Conservation (phyloP, 1,140 invertebrate species). For the Lethrus apterus region DNA sequence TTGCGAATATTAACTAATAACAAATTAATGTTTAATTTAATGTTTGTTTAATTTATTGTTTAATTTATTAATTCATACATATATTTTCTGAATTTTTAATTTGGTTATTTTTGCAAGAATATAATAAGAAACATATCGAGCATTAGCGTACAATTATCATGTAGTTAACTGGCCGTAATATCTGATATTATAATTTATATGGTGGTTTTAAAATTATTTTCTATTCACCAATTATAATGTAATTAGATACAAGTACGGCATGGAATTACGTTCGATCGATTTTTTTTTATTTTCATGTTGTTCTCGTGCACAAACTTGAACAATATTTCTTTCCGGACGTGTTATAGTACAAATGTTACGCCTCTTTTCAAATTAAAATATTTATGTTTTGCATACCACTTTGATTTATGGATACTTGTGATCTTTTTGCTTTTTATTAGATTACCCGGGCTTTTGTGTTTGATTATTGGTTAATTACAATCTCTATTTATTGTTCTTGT, state of each 20-base stretch:
- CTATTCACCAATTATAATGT: constrained; percentile 14
- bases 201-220: constrained; percentile 1
- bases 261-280: constrained; percentile 3
- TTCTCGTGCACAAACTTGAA: constrained; percentile 17
- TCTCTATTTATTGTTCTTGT: too few relatives aligned
- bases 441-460: neutral
- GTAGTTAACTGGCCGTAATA: too few relatives aligned
- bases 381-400: constrained; percentile 19
- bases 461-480: too few relatives aligned
- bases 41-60: too few relatives aligned
- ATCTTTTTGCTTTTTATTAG: constrained; percentile 9
- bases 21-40: too few relatives aligned
- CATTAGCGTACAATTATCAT: too few relatives aligned
- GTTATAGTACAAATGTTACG: constrained; percentile 25
- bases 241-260: constrained; percentile 11
- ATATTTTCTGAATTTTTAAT: too few relatives aligned
- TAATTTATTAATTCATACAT: too few relatives aligned
- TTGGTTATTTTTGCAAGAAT: too few relatives aligned
- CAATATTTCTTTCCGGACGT: constrained; percentile 28
- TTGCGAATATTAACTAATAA: too few relatives aligned
- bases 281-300: neutral
- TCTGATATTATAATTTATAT: too few relatives aligned
- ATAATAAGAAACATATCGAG: too few relatives aligned
- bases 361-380: constrained; percentile 21
- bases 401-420: constrained; percentile 16